phyloP scores from a whole-genome alignment of 1,140 invertebrate genomes.

The Hydropsyche tenuis region DNA sequence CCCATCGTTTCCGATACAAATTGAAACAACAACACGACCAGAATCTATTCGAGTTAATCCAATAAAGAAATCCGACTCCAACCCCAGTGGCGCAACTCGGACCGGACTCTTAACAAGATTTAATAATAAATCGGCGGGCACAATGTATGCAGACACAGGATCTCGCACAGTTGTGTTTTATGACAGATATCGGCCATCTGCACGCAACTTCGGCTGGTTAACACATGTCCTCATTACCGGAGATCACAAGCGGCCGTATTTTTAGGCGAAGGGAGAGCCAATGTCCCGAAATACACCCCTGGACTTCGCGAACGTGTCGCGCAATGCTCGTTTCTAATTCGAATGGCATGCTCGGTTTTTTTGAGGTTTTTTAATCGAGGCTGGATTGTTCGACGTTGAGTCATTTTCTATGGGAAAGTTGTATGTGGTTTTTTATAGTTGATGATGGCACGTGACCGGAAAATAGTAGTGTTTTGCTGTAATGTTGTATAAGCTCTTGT shows the following conservation, averaged over 20 bases:
- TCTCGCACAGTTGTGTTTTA: conserved; percentile 37
- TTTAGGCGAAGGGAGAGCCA: conserved; percentile 18
- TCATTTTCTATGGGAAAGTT: not conserved
- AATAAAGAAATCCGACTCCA: too few species aligned
- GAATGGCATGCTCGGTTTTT: too few species aligned
- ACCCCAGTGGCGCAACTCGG: too few species aligned
- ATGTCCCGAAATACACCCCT: conserved; percentile 25
- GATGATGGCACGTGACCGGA: conserved; percentile 28
- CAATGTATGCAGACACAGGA: too few species aligned
- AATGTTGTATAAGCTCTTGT: conserved; percentile 14
- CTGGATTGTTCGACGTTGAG: not conserved
- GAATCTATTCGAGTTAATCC: too few species aligned
- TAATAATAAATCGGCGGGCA: conserved; percentile 6
- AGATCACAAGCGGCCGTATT: conserved; percentile 40
- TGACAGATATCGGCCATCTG: conserved; percentile 49
- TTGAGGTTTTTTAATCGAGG: too few species aligned
- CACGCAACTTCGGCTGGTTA: conserved; percentile 43
- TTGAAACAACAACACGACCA: too few species aligned
- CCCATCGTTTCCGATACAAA: too few species aligned
- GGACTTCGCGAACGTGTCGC: not conserved
- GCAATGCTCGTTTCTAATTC: too few species aligned
- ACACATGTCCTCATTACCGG: conserved; percentile 44
- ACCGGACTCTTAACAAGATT: too few species aligned
- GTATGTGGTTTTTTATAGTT: not conserved
- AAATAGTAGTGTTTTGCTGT: not conserved